Conservation (phyloP, 2,113 vertebrate genomes). For the Ctenodactylus gundi region DNA sequence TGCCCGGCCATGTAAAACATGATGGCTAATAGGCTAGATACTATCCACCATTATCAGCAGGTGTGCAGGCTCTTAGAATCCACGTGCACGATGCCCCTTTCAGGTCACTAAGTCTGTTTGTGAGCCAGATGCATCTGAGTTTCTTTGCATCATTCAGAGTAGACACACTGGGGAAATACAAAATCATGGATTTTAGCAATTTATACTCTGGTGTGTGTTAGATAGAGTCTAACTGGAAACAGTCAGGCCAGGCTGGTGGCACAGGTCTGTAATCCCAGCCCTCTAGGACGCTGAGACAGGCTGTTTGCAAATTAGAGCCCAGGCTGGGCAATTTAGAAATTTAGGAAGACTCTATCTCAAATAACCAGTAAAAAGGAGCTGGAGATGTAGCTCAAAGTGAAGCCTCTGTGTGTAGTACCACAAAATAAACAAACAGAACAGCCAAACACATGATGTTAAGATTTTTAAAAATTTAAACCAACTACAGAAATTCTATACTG, state of each 20-base stretch:
- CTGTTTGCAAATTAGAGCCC: no score
- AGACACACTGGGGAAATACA: background rate
- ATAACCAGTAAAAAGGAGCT: no score
- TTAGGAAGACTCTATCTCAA: no score
- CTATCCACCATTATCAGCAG: background rate
- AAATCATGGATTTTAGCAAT: background rate
- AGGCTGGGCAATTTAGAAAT: no score
- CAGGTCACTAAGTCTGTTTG: background rate
- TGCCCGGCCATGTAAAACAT: background rate
- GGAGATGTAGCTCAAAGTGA: no score
- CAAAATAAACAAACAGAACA: no score
- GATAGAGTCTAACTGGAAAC: no score
- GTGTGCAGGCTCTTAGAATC: background rate
- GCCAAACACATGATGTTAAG: background rate
- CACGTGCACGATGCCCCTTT: background rate
- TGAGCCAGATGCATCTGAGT: background rate
- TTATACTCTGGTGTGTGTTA: background rate
- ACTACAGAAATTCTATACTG: background rate
- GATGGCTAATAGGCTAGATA: fast-evolving
- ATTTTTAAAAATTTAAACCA: background rate
- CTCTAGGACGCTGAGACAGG: no score
- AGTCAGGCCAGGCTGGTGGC: no score
- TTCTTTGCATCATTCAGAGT: background rate
- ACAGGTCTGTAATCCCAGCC: no score
- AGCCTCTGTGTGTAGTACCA: no score